Evolutionary conservation across 2,113 vertebrate species (phyloP).

Genomic region (Ceuthmochares aereus): DNA sequence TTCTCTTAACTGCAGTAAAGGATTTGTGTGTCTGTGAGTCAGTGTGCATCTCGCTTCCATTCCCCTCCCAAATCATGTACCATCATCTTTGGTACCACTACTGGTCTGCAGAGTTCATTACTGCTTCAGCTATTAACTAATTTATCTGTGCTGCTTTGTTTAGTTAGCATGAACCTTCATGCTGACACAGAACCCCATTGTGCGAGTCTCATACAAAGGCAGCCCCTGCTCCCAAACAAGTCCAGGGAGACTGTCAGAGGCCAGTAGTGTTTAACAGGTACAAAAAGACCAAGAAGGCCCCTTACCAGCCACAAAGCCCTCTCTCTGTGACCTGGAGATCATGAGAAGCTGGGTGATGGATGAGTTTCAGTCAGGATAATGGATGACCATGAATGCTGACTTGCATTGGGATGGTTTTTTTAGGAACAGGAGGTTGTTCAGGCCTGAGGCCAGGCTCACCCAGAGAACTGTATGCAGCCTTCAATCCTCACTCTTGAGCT

Average conservation of each 20-base stretch:
- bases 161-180: background rate
- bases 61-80: background rate
- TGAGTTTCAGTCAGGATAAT: background rate
- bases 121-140: background rate
- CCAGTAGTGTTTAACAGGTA: background rate
- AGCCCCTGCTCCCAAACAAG: background rate
- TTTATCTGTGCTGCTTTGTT: background rate
- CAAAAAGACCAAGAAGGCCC: background rate
- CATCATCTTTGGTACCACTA: background rate
- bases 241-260: fast-evolving
- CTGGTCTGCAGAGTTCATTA: background rate
- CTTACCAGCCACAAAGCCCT: background rate
- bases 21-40: background rate
- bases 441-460: background rate
- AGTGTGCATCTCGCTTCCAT: background rate
- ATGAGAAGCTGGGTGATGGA: background rate
- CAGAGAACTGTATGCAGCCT: background rate
- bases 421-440: background rate
- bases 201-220: background rate
- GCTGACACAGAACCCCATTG: fast-evolving
- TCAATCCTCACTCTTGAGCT: background rate
- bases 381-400: background rate
- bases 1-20: background rate
- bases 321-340: background rate
- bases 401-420: background rate